Conservation (phyloP, 2,888 invertebrate species). For the Cheilosia scutellata region DNA sequence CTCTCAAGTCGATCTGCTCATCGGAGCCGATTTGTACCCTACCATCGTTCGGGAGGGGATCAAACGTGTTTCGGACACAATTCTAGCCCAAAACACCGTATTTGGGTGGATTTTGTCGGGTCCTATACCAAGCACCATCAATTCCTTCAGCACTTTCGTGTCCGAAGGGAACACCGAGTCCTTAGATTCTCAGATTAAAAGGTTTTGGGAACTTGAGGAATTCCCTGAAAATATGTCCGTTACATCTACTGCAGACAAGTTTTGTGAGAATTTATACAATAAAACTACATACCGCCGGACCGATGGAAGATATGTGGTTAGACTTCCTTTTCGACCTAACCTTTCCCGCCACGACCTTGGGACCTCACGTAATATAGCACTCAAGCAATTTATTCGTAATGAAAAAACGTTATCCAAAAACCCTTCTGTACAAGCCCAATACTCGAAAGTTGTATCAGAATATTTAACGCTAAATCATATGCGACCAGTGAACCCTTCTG, state of each 20-base stretch:
- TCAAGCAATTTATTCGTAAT: slow-evolving; percentile 1
- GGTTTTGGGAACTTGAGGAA: slow-evolving; percentile 24
- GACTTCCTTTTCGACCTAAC: background rate
- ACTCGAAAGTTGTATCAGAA: background rate
- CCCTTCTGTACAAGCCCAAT: background rate
- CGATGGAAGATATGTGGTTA: slow-evolving; percentile 19
- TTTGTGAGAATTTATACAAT: slow-evolving; percentile 1
- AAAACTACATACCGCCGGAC: background rate
- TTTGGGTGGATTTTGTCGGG: slow-evolving; percentile 2
- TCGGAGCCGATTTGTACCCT: background rate
- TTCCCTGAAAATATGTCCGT: background rate
- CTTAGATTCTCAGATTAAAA: slow-evolving; percentile 1
- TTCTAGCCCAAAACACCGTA: background rate
- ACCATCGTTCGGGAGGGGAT: background rate
- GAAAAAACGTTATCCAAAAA: background rate
- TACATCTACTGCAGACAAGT: background rate
- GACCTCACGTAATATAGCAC: background rate
- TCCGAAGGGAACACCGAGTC: background rate
- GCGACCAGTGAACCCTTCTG: background rate
- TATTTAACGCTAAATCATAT: slow-evolving; percentile 4
- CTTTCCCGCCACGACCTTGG: too few relatives aligned
- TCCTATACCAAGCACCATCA: background rate
- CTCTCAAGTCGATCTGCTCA: background rate
- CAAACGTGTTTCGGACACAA: background rate
- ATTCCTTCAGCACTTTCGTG: background rate